Conservation (phyloP, 2,113 vertebrate species). For the Passer montanus region DNA sequence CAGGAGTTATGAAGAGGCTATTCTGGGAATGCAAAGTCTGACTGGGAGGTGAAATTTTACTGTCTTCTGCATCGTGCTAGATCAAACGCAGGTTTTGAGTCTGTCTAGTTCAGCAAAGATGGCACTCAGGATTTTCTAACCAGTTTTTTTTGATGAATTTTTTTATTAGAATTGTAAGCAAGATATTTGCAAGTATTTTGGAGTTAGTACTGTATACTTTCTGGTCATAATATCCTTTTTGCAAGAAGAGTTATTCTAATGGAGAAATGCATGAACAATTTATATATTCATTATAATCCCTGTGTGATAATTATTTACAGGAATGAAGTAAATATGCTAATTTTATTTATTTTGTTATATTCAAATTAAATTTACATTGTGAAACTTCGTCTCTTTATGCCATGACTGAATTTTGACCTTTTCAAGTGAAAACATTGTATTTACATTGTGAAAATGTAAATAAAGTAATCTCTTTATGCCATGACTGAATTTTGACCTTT, state of each 20-base stretch:
- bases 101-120: background rate
- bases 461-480: background rate
- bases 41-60: background rate
- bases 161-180: background rate
- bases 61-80: background rate
- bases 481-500: conserved; percentile 25
- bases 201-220: background rate
- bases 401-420: conserved; percentile 18
- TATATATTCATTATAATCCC: background rate
- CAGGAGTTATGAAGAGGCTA: background rate
- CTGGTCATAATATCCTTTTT: background rate
- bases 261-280: background rate
- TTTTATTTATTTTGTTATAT: background rate
- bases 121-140: background rate
- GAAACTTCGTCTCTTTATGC: background rate
- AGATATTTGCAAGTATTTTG: background rate
- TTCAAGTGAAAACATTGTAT: background rate
- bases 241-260: background rate
- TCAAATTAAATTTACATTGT: background rate
- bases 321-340: background rate
- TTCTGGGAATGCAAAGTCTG: background rate
- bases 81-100: background rate
- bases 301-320: background rate
- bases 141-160: background rate
- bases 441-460: no score